Percentiles rank a stretch among this genome's conserved stretches.
Evolutionary conservation across 2,797 vertebrate genomes (phyloP).

Genomic region (Stomatorhinus walkeri): DNA sequence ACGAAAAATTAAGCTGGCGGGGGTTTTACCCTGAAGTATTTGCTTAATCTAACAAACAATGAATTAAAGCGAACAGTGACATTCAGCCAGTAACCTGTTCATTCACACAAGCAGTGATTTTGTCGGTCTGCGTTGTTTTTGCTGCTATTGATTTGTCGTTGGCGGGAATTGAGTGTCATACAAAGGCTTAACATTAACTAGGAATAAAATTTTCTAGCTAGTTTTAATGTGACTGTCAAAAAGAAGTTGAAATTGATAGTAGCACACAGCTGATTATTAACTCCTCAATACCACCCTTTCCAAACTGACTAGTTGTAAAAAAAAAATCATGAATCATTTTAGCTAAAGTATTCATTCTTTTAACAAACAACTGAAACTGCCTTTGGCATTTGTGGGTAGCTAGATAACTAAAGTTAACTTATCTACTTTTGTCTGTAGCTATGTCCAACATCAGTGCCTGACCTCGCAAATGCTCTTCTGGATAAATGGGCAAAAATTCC

Average conservation of each 20-base stretch:
- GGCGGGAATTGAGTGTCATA: not conserved
- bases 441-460: not conserved
- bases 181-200: not conserved
- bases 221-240: not conserved
- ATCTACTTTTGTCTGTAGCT: not conserved
- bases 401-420: not conserved
- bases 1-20: not conserved
- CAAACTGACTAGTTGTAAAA: not conserved
- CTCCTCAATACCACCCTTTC: not conserved
- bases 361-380: not conserved
- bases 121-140: not conserved
- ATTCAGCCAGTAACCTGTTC: not conserved
- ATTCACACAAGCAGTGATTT: not conserved
- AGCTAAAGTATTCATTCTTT: not conserved
- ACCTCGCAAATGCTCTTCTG: not conserved
- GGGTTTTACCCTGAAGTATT: not conserved
- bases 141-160: not conserved
- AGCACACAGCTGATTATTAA: not conserved
- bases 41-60: not conserved
- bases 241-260: not conserved
- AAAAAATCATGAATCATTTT: not conserved
- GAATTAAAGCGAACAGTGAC: not conserved
- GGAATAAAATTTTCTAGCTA: not conserved
- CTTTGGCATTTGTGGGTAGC: not conserved
- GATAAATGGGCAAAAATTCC: not conserved